Conservation (phyloP, 2,888 invertebrate species). For the Caenorhabditis plicata region DNA sequence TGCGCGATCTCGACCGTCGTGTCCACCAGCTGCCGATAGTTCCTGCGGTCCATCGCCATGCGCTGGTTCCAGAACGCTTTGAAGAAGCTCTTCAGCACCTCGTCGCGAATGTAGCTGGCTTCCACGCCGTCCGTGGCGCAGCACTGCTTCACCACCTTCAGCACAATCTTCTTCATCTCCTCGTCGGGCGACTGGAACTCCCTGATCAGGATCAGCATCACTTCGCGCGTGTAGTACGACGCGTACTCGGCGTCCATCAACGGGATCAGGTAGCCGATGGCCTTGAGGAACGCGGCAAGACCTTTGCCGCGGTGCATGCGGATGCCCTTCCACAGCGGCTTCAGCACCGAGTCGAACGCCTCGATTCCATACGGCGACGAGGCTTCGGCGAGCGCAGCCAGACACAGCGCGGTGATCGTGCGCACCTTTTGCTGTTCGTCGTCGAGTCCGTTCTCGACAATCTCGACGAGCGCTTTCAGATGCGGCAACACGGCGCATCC, state of each 20-base stretch:
- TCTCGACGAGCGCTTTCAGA: constrained; percentile 94
- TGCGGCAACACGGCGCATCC: constrained; percentile 98
- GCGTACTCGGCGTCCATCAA: constrained; percentile 98
- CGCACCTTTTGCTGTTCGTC: constrained; percentile 95
- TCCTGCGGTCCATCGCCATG: constrained; percentile 96
- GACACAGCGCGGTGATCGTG: constrained; percentile 95
- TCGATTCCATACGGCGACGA: constrained; percentile 99
- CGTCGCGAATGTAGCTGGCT: constrained; percentile 97
- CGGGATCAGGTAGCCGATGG: constrained; percentile 97
- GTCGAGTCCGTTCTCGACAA: constrained; percentile 95
- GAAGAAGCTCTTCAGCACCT: constrained; percentile 73
- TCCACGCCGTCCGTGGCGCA: constrained; percentile 99
- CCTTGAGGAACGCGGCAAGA: constrained; percentile 96
- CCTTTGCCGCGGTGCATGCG: constrained; percentile 82
- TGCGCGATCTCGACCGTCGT: constrained; percentile 99
- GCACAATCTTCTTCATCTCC: constrained; percentile 99
- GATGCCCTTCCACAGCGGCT: constrained; percentile 97
- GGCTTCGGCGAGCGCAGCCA: constrained; percentile 97
- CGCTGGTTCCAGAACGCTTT: constrained; percentile 92
- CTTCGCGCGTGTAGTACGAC: constrained; percentile 98
- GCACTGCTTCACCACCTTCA: constrained; percentile 98
- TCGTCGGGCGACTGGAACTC: constrained; percentile 99
- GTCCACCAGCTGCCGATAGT: constrained; percentile 88
- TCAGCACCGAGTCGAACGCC: constrained; percentile 97
- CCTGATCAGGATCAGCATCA: constrained; percentile 95